These are phyloP conservation scores for Daphoenositta chrysoptera DNA, from an alignment of 2,113 vertebrate species.

Conservation along the genomic window DNA sequence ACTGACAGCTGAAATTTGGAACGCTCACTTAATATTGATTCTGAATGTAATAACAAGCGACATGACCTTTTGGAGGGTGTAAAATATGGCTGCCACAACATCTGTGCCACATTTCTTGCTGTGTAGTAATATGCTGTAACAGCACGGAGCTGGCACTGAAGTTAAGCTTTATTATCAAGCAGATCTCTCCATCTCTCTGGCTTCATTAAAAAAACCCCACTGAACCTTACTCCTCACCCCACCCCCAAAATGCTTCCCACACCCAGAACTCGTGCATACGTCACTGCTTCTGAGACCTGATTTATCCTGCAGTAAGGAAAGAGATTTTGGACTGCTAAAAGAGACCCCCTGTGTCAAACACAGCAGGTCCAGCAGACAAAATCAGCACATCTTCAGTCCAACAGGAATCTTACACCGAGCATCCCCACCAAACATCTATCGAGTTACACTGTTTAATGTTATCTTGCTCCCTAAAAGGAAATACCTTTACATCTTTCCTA, in stretches of 20 bases:
- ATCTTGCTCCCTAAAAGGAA: background rate
- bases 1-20: constrained; percentile 84
- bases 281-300: constrained; percentile 44
- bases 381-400: background rate
- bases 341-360: background rate
- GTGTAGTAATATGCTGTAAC: constrained; percentile 84
- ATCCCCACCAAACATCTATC: background rate
- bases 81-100: constrained; percentile 85
- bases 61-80: constrained; percentile 84
- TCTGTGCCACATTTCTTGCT: constrained; percentile 85
- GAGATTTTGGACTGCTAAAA: background rate
- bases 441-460: background rate
- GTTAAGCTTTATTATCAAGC: constrained; percentile 81
- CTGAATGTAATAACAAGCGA: constrained; percentile 84
- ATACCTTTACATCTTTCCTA: background rate
- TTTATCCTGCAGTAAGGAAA: constrained; percentile 34
- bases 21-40: constrained; percentile 86
- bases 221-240: background rate
- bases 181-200: constrained; percentile 75
- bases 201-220: constrained; percentile 45
- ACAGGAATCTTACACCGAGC: background rate
- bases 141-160: constrained; percentile 81
- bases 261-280: background rate
- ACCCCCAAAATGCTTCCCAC: constrained; percentile 37
- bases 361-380: background rate